Base-by-base conservation (phyloP, 2,888 invertebrate species). In the Lobophora halterata region DNA sequence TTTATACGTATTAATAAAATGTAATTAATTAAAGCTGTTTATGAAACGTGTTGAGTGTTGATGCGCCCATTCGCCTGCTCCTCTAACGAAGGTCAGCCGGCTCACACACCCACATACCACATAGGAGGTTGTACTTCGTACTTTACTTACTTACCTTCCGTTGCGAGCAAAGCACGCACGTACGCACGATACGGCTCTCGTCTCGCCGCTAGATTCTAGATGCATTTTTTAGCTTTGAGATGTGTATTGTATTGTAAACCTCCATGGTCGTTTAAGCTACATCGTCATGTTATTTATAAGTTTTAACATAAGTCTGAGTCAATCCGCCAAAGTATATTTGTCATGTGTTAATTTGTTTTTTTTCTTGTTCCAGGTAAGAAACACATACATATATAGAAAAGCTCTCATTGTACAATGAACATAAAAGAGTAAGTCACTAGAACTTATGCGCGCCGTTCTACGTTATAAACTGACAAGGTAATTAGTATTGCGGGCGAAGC, bases 51-150 rank as follows among this genome's bases (percentile, higher is more conserved):
- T 61, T 50, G 61, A 64, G 65, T 66, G 65, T 66, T 72, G 79
- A 81, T 75, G 79, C 75, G 72, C 69, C 72, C 76, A 69, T 73
- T 81, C 75, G 75, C 75, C 61, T 57, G 63, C 55, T 71, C 59
- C 64, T 65, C 59, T 46, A 46, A 30, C 60, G 78, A 83, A 83
- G 83, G 83, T 72, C 82, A 68, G 42, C 79, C 75, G n/a, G 62
- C 69, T 73, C 63, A 58, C 64, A 65, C 70, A 65, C 71, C 71
- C n/a, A n/a, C n/a, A n/a, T n/a, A n/a, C n/a, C n/a, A n/a, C n/a
- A n/a, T n/a, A n/a, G n/a, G n/a, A n/a, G n/a, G n/a, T n/a, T n/a
- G n/a, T n/a, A n/a, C n/a, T n/a, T n/a, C n/a, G n/a, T n/a, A n/a
- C n/a, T n/a, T n/a, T n/a, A n/a, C n/a, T n/a, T 66, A 72, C 71